Base-by-base conservation (phyloP, 2,113 vertebrate genomes). In the Podocnemis expansa region DNA sequence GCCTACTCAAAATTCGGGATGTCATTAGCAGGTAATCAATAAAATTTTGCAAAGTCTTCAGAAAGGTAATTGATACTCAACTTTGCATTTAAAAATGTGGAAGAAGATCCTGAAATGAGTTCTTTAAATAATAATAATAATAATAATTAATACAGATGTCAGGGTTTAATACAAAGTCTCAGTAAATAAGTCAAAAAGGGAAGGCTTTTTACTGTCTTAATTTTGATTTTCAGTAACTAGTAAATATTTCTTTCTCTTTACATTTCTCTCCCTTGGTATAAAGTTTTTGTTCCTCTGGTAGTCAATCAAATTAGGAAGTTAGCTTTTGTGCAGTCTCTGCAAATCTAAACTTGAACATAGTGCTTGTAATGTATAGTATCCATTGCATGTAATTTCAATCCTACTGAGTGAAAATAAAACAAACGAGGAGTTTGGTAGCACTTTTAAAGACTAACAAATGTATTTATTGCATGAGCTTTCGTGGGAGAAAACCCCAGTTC, bases 401-500 rank as follows among this genome's bases (percentile, higher is more conserved):
- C 38, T 85, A 45, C 67, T 88, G 0, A 91, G 82, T 96, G 52
- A 58, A 78, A 82, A 81, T 55, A 85, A 79, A 51, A n/a, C n/a
- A n/a, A n/a, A n/a, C n/a, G n/a, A n/a, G n/a, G n/a, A n/a, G n/a
- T n/a, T n/a, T n/a, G n/a, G n/a, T n/a, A n/a, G n/a, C n/a, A n/a
- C n/a, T n/a, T n/a, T n/a, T n/a, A n/a, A n/a, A n/a, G n/a, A n/a
- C n/a, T n/a, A n/a, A n/a, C n/a, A n/a, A n/a, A n/a, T n/a, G n/a
- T n/a, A n/a, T n/a, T n/a, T n/a, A n/a, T n/a, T n/a, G n/a, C n/a
- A n/a, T n/a, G n/a, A n/a, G n/a, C n/a, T n/a, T n/a, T n/a, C n/a
- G n/a, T n/a, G n/a, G n/a, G n/a, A n/a, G n/a, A n/a, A n/a, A n/a
- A n/a, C n/a, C n/a, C n/a, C n/a, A n/a, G n/a, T n/a, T n/a, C n/a